These are phyloP conservation scores for Malurus melanocephalus DNA, from an alignment of 2,113 vertebrate genomes.

Conservation along the genomic window DNA sequence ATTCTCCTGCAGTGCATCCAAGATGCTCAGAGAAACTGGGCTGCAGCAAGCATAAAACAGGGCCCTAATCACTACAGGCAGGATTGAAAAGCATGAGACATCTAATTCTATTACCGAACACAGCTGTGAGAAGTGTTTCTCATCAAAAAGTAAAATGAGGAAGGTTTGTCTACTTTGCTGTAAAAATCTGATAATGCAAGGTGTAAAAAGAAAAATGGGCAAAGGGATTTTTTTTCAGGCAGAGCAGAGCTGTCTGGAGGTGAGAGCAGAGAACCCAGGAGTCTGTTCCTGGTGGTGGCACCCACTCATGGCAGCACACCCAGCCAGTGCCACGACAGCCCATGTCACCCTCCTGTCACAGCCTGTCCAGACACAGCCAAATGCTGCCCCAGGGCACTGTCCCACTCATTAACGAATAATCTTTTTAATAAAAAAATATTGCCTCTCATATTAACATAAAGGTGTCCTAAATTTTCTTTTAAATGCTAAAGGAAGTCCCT, in stretches of 20 bases:
- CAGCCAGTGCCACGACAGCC: not conserved
- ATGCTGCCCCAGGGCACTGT: fast-evolving
- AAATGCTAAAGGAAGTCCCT: not conserved
- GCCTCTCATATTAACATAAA: not conserved
- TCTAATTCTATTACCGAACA: not conserved
- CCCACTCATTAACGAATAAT: fast-evolving
- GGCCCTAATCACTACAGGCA: not conserved
- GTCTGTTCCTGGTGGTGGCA: not conserved
- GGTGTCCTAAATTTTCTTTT: not conserved
- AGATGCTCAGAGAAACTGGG: not conserved
- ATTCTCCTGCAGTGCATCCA: not conserved
- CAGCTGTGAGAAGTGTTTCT: constrained; percentile 2
- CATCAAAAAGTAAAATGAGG: not conserved
- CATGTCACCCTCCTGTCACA: not conserved
- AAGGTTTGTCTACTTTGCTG: not conserved
- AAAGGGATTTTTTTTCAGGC: not conserved
- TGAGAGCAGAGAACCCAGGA: not conserved
- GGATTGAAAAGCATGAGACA: not conserved
- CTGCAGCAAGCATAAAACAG: not conserved
- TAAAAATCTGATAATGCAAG: not conserved
- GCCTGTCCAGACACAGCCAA: not conserved
- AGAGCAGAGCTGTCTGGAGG: not conserved
- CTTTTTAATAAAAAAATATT: not conserved
- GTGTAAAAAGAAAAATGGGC: not conserved
- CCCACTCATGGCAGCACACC: not conserved